Conservation (phyloP, 2,113 vertebrate species). For the Pundamilia nyererei region DNA sequence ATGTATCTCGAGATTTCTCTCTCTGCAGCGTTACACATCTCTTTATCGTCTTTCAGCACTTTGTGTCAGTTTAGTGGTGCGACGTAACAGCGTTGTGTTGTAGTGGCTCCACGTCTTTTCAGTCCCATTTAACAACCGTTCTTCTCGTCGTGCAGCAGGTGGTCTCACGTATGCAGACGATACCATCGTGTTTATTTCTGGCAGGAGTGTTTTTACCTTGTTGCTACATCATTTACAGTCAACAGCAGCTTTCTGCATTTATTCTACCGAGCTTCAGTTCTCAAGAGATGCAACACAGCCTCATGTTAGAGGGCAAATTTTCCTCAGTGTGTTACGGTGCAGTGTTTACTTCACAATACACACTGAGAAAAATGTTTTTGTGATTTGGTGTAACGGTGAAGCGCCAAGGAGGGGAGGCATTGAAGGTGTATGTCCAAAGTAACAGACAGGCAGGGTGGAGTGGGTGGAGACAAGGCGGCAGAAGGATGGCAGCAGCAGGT, state of each 20-base stretch:
- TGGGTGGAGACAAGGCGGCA: neutral
- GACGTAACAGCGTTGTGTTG: neutral
- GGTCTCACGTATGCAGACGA: neutral
- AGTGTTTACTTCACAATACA: neutral
- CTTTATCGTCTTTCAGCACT: neutral
- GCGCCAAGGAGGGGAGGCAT: neutral
- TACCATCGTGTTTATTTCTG: neutral
- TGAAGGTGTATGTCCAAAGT: neutral
- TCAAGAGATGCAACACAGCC: neutral
- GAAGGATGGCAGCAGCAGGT: neutral
- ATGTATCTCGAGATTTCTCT: neutral
- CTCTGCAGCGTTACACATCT: neutral
- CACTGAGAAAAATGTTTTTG: neutral
- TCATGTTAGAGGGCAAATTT: neutral
- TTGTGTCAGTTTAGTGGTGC: neutral
- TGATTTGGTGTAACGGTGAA: neutral
- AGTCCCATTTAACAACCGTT: fast-evolving
- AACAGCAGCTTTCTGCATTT: neutral
- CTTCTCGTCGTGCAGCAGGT: neutral
- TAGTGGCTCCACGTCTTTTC: neutral
- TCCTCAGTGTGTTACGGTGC: fast-evolving
- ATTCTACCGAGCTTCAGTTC: neutral
- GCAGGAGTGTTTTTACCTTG: fast-evolving
- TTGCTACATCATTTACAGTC: neutral
- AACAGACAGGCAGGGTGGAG: neutral